Evolutionary conservation across 2,113 vertebrate genomes (phyloP).

Genomic region (Thamnaconus septentrionalis): DNA sequence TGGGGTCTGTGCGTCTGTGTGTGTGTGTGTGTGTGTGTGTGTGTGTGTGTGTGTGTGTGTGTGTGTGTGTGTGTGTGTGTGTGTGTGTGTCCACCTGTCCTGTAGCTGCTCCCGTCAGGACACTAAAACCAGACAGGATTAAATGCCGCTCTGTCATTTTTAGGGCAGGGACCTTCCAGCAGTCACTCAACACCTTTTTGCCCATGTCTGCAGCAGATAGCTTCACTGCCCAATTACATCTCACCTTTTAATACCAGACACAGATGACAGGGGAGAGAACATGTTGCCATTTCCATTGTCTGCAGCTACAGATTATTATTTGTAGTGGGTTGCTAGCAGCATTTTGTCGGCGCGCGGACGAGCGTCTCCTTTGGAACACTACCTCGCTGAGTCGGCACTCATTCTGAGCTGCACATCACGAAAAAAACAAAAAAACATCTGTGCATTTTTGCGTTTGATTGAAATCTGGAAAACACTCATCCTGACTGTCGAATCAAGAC

Average conservation of each 20-base stretch:
- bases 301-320: constrained; percentile 34
- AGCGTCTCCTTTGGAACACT: no score
- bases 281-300: constrained; percentile 34
- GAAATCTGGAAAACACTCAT: constrained; percentile 12
- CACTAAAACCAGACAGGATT: constrained; percentile 85
- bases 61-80: no score
- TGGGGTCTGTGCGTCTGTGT: constrained; percentile 78
- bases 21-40: constrained; percentile 79
- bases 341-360: not conserved
- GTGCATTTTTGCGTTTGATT: constrained; percentile 11
- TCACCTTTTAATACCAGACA: constrained; percentile 70
- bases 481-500: constrained; percentile 10
- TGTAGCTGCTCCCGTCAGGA: constrained; percentile 86
- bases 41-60: no score
- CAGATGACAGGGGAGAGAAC: constrained; percentile 43
- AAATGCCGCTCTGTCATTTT: constrained; percentile 71
- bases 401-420: no score
- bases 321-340: constrained; percentile 17
- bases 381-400: no score
- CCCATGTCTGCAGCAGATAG: constrained; percentile 68
- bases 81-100: constrained; percentile 77
- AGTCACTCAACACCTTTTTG: constrained; percentile 47
- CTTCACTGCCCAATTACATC: constrained; percentile 74
- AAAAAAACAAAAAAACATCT: no score
- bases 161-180: constrained; percentile 39